A percentile compares a stretch with the other conserved stretches of the same genome.
Conservation (phyloP, 2,797 vertebrate species). For the Rhodeus uyekii region DNA sequence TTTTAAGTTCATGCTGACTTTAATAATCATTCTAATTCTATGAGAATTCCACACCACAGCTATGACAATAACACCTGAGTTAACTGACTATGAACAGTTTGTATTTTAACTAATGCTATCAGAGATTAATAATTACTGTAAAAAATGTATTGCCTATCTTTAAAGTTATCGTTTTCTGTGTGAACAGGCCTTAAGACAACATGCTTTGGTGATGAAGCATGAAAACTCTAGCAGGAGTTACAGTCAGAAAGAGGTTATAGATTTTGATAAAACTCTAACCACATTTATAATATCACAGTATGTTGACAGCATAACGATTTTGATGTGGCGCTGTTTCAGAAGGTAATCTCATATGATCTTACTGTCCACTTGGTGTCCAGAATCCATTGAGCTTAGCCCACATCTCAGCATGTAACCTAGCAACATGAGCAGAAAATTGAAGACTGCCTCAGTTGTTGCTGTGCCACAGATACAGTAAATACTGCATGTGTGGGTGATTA, state of each 20-base stretch:
- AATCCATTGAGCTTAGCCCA: not conserved
- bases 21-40: no score
- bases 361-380: constrained; percentile 2
- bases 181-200: no score
- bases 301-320: not conserved
- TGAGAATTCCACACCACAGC: no score
- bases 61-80: no score
- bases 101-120: no score
- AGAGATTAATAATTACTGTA: no score
- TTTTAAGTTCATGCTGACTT: no score
- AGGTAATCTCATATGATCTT: constrained; percentile 4
- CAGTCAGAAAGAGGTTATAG: not conserved
- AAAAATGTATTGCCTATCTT: no score
- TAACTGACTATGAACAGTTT: no score
- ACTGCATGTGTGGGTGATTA: not conserved
- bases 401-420: constrained; percentile 37
- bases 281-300: not conserved
- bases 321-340: not conserved
- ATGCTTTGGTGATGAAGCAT: not conserved
- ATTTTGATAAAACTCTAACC: not conserved
- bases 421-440: constrained; percentile 32
- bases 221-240: not conserved
- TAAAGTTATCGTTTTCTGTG: no score
- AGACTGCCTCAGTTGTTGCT: not conserved
- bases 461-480: constrained; percentile 4